Evolutionary conservation across 2,113 vertebrate genomes (phyloP), one percentile per base, ranked within the genome.

Genomic region (Planiliza haematocheilus): DNA sequence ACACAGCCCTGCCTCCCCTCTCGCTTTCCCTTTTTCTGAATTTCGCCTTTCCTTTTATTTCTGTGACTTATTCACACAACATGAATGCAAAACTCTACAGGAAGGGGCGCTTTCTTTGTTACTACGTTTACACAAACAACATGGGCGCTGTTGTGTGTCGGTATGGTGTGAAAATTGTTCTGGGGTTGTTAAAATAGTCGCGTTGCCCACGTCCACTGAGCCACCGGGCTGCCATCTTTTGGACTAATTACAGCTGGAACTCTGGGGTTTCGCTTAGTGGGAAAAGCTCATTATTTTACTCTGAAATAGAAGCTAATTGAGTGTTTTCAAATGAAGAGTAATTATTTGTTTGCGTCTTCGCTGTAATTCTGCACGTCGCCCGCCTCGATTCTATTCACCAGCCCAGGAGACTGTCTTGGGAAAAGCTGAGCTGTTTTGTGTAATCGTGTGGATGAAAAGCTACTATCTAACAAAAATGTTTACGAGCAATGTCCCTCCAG

Each of bases 281-380:
- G 64, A 79, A 42, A 55, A 70, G 70, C 82, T 84, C 87, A 81
- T 89, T 90, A 86, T 87, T 87, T 74, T 75, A 59, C 65, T 73
- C 60, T 62, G 66, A 81, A 89, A 87, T 50, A 70, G 66, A 73
- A 79, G 62, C 75, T 90, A 91, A 90, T 81, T 86, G 83, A 86
- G 77, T 86, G 75, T 88, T 81, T 91, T 88, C 60, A 81, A 88
- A 85, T 73, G 50, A 88, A 75, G 70, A 82, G 70, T 84, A 88
- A 91, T 91, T 86, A 86, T 89, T 91, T 90, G 81, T 89, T 87
- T 90, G 77, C 57, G 71, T 82, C 61, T 68, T 52, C 62, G 62
- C 77, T 79, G 50, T 63, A 67, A 80, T 86, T 86, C 63, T 79
- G 73, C 17, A 49, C 38, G 59, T 56, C 64, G 16, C 51, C 72